These are phyloP conservation scores for Tetranychus piercei DNA, from an alignment of 2,888 invertebrate genomes.

Conservation along the genomic window DNA sequence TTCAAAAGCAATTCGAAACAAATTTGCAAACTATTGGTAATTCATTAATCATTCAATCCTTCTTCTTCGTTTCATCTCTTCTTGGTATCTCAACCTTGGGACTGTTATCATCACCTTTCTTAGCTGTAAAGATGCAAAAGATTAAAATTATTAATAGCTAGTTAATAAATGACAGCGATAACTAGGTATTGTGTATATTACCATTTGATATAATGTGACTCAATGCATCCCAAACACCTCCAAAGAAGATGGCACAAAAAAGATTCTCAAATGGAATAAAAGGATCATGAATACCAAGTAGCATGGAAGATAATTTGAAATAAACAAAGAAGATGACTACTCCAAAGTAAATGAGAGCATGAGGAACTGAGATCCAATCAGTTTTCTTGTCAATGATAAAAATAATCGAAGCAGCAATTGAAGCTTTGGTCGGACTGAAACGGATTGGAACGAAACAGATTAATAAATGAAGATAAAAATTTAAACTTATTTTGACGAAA, in stretches of 20 bases:
- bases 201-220: conserved; percentile 55
- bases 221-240: conserved; percentile 94
- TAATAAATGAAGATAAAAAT: background rate
- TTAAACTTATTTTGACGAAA: background rate
- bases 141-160: no score
- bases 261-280: conserved; percentile 97
- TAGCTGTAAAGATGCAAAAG: conserved; percentile 1
- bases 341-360: conserved; percentile 88
- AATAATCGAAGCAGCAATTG: conserved; percentile 77
- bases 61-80: no score
- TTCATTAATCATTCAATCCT: no score
- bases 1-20: no score
- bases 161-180: background rate
- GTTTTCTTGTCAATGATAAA: conserved; percentile 94
- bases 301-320: conserved; percentile 65
- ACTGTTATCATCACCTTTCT: background rate
- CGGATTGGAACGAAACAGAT: conserved; percentile 26
- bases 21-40: no score
- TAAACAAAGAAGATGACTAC: conserved; percentile 74
- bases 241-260: conserved; percentile 84
- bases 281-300: conserved; percentile 93
- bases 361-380: conserved; percentile 83
- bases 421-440: conserved; percentile 83
- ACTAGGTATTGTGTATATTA: conserved; percentile 11
- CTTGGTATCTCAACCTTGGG: background rate